These are phyloP conservation scores for Xiphophorus couchianus DNA, from an alignment of 2,113 vertebrate genomes.

Conservation along the genomic window DNA sequence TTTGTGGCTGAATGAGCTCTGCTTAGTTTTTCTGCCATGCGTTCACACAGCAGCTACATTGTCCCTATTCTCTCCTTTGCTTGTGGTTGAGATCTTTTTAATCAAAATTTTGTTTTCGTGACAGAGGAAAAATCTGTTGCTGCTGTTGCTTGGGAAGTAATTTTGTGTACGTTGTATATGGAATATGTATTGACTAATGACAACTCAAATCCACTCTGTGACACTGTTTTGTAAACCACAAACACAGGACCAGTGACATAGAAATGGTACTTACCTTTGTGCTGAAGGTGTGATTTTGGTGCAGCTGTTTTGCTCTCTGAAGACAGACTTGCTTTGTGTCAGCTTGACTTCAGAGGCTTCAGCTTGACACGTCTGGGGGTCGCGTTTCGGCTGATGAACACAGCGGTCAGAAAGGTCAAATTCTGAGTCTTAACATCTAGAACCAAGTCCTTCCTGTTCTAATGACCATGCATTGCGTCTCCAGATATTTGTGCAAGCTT, in stretches of 20 bases:
- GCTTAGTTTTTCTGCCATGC: no score
- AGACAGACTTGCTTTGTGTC: slow-evolving; percentile 43
- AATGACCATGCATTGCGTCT: slow-evolving; percentile 31
- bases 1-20: no score
- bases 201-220: neutral
- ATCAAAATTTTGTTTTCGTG: no score
- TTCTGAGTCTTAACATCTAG: slow-evolving; percentile 25
- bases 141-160: no score
- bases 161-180: neutral
- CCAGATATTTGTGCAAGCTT: slow-evolving; percentile 30
- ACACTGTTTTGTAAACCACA: neutral
- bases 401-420: slow-evolving; percentile 54
- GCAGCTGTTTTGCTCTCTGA: slow-evolving; percentile 6
- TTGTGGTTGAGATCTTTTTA: no score
- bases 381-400: slow-evolving; percentile 41
- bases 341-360: slow-evolving; percentile 39
- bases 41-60: no score
- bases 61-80: no score
- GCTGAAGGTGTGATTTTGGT: neutral
- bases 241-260: neutral
- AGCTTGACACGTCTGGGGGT: slow-evolving; percentile 37
- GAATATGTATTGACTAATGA: neutral
- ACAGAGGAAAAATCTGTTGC: no score
- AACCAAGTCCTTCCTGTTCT: slow-evolving; percentile 53
- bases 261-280: neutral